Base-by-base conservation (phyloP, 2,113 vertebrate genomes). In the Oncorhynchus masou region DNA sequence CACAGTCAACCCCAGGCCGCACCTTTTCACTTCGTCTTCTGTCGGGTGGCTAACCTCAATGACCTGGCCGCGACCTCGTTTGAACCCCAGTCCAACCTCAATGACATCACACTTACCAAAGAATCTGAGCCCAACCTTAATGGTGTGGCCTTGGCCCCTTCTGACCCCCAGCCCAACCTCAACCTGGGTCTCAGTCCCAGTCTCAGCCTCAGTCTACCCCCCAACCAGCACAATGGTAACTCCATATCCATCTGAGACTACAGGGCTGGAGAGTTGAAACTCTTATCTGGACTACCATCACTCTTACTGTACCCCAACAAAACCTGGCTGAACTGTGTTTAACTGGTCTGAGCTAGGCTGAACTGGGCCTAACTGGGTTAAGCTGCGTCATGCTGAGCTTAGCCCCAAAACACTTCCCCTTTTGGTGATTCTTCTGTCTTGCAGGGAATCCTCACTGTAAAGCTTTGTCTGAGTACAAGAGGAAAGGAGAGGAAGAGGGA, bases 11-110 rank as follows among this genome's bases (percentile, higher is more conserved):
- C 94, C 0, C 94, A 96, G 8, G 88, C 93, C 2, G 89, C 94
- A 34, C 89, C 94, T 45, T 99, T 98, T 72, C 93, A 96, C 86
- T 99, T 99, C 0, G 95, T 99, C 68, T 99, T 95, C 90, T 95
- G 93, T 62, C 94, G 94, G 1, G 68, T 94, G 74, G 90, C 92
- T 76, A 92, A 85, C 1, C 91, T 94, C 29, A 34, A 39, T 65
- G 24, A 1, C 51, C 20, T 48, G 20, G 0, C 15, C 74, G 1
- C 34, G 75, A 0, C 68, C 83, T 60, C 78, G 79, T 48, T 64
- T 1, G 31, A 77, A 16, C 19, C 64, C 3, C 7, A 15, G 9
- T 24, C 72, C 60, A 84, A 84, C 82, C 76, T 78, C 31, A 75
- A 79, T 0, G 67, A 45, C 25, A 11, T 83, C 54, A 27, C 71